Evolutionary conservation across 2,797 vertebrate species (phyloP).

Genomic region (Myoxocephalus aenaeus): DNA sequence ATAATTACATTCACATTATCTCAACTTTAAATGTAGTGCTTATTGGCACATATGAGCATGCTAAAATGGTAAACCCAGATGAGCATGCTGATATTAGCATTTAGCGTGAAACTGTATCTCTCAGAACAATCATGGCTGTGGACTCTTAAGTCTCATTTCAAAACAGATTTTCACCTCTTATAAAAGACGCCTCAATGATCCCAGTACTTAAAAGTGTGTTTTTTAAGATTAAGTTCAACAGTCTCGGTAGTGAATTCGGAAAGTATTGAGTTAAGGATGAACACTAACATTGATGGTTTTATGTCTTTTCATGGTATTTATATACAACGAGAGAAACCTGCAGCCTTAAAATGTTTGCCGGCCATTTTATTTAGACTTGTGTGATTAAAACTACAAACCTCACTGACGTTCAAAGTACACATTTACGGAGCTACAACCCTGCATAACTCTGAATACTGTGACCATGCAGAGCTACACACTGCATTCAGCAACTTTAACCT

Average conservation of each 20-base stretch:
- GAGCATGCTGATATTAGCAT: too few relatives aligned
- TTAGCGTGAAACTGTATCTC: background rate
- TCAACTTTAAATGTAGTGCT: background rate
- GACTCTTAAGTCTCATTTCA: background rate
- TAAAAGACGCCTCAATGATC: background rate
- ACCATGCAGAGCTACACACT: constrained; percentile 9
- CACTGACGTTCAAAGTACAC: background rate
- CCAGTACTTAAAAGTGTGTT: too few relatives aligned
- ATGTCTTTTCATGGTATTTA: constrained; percentile 7
- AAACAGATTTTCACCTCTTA: background rate
- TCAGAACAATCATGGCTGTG: background rate
- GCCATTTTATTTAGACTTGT: constrained; percentile 13
- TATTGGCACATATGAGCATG: background rate
- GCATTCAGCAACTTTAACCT: constrained; percentile 47
- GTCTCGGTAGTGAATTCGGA: too few relatives aligned
- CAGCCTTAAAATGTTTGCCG: constrained; percentile 12
- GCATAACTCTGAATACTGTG: constrained; percentile 9
- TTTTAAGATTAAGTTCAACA: too few relatives aligned
- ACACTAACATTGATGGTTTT: too few relatives aligned
- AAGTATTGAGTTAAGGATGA: too few relatives aligned
- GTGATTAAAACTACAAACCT: constrained; percentile 31
- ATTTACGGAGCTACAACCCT: constrained; percentile 20
- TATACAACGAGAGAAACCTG: constrained; percentile 13
- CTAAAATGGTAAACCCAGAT: too few relatives aligned
- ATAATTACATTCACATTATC: background rate